phyloP scores from a whole-genome alignment of 2,888 invertebrate genomes.

The Leptinotarsa haldemani region DNA sequence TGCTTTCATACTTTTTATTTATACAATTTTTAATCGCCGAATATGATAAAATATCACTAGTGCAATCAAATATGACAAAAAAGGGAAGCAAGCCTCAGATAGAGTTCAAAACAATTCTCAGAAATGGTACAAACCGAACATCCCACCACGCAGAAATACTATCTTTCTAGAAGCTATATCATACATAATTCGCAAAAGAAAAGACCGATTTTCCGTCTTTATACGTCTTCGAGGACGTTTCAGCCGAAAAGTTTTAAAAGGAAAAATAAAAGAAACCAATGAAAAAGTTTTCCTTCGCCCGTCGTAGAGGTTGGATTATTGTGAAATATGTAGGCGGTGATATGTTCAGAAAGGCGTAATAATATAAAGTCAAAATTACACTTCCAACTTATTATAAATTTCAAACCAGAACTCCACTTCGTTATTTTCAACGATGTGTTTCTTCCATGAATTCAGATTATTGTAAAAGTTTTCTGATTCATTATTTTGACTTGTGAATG shows the following conservation, averaged over 20 bases:
- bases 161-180: not conserved
- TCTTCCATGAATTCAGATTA: slow-evolving; percentile 53
- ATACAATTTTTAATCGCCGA: too few species aligned
- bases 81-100: too few species aligned
- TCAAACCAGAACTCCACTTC: slow-evolving; percentile 24
- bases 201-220: slow-evolving; percentile 14
- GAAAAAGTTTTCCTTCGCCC: slow-evolving; percentile 21
- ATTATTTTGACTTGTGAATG: slow-evolving; percentile 30
- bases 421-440: slow-evolving; percentile 30
- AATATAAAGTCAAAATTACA: slow-evolving; percentile 51
- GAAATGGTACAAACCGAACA: not conserved
- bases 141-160: not conserved
- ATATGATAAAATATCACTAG: too few species aligned
- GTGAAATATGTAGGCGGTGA: slow-evolving; percentile 46
- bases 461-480: slow-evolving; percentile 53
- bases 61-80: too few species aligned
- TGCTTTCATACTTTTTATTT: too few species aligned
- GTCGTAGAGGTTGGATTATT: slow-evolving; percentile 19
- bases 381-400: slow-evolving; percentile 25
- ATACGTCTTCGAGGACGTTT: slow-evolving; percentile 7
- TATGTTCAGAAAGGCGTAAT: slow-evolving; percentile 55
- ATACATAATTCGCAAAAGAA: slow-evolving; percentile 9
- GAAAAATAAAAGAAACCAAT: slow-evolving; percentile 22
- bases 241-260: slow-evolving; percentile 22
- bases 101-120: too few species aligned